phyloP scores from a whole-genome alignment of 2,888 invertebrate genomes.

The Hermodice carunculata region DNA sequence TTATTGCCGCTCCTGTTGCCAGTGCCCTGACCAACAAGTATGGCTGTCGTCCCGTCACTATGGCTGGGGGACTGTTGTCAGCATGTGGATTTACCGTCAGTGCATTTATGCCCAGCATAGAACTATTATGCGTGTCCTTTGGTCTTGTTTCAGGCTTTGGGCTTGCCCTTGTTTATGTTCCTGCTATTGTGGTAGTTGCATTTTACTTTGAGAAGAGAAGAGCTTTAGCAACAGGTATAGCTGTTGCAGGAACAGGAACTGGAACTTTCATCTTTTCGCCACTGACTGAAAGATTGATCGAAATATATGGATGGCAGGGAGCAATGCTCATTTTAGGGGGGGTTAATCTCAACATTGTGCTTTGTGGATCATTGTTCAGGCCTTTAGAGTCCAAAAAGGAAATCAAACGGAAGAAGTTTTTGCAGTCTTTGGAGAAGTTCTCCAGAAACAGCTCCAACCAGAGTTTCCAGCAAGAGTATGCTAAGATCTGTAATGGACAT shows the following conservation, averaged over 20 bases:
- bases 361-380: slow-evolving; percentile 63
- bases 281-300: slow-evolving; percentile 59
- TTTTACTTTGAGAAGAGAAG: slow-evolving; percentile 69
- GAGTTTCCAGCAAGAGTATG: no score
- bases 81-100: slow-evolving; percentile 60
- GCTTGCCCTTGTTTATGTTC: slow-evolving; percentile 66
- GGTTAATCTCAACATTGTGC: slow-evolving; percentile 61
- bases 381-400: slow-evolving; percentile 56
- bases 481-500: no score
- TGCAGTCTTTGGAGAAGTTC: slow-evolving; percentile 53
- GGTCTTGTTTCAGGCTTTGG: slow-evolving; percentile 67
- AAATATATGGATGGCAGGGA: slow-evolving; percentile 66
- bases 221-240: slow-evolving; percentile 67
- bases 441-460: slow-evolving; percentile 33
- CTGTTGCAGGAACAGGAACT: slow-evolving; percentile 68
- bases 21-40: slow-evolving; percentile 64
- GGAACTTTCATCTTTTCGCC: slow-evolving; percentile 68
- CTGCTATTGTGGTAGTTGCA: slow-evolving; percentile 67
- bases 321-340: slow-evolving; percentile 64
- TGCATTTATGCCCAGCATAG: slow-evolving; percentile 58
- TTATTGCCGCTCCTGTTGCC: slow-evolving; percentile 72
- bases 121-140: slow-evolving; percentile 64
- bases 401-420: slow-evolving; percentile 26
- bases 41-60: slow-evolving; percentile 64
- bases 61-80: slow-evolving; percentile 64